Percentiles rank a stretch among this genome's conserved stretches.
Evolutionary conservation across 2,888 invertebrate genomes (phyloP).

Genomic region (Mythimna albipuncta): DNA sequence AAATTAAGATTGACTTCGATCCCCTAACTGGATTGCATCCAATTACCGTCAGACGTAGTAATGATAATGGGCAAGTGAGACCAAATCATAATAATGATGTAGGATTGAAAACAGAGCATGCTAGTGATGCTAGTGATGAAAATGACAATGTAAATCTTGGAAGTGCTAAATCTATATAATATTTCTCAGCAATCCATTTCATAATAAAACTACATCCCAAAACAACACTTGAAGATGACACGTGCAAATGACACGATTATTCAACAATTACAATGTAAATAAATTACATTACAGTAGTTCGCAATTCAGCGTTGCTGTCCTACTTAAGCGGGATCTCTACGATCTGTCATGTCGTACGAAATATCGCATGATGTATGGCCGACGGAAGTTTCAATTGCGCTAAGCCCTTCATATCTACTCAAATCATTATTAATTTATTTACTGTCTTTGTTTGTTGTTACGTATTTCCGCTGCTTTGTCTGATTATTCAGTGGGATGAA

Average conservation of each 20-base stretch:
- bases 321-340: slow-evolving; percentile 44
- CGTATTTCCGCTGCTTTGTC: slow-evolving; percentile 64
- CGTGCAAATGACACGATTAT: slow-evolving; percentile 53
- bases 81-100: neutral
- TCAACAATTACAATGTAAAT: slow-evolving; percentile 47
- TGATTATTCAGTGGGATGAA: slow-evolving; percentile 48
- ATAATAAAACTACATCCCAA: neutral
- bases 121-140: neutral
- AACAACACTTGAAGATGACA: slow-evolving; percentile 30
- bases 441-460: slow-evolving; percentile 69
- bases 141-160: neutral
- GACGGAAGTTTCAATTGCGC: slow-evolving; percentile 83
- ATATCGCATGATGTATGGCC: slow-evolving; percentile 62
- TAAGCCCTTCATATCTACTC: slow-evolving; percentile 72
- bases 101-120: neutral
- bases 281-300: slow-evolving; percentile 61
- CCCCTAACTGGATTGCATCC: neutral
- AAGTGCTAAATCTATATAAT: neutral
- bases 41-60: slow-evolving; percentile 4
- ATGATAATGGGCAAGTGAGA: slow-evolving; percentile 24
- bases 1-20: slow-evolving; percentile 46
- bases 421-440: slow-evolving; percentile 72
- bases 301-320: slow-evolving; percentile 44
- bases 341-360: slow-evolving; percentile 53
- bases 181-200: slow-evolving; percentile 7